Conservation (phyloP, 2,888 invertebrate species). For the Liopterus haemorrhoidalis region DNA sequence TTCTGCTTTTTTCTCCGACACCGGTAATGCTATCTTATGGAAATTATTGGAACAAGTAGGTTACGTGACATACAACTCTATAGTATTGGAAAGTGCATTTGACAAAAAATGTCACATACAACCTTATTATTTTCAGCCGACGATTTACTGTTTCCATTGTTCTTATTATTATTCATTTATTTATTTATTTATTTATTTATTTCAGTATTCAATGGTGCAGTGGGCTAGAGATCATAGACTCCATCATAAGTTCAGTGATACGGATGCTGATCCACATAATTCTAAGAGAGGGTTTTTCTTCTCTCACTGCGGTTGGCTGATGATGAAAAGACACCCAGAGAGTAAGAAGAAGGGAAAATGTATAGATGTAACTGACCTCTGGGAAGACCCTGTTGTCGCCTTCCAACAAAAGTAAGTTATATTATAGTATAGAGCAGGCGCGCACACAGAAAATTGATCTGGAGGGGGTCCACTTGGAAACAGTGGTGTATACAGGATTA, state of each 20-base stretch:
- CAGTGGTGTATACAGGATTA: no score
- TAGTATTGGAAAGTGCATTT: no score
- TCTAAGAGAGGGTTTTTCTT: constrained; percentile 49
- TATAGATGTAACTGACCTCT: constrained; percentile 45
- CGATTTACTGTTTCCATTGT: no score
- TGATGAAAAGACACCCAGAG: constrained; percentile 44
- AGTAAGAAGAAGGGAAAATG: constrained; percentile 39
- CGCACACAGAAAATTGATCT: no score
- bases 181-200: constrained; percentile 20
- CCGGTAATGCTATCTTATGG: no score
- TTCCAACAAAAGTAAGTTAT: constrained; percentile 38
- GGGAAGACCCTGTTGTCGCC: constrained; percentile 43
- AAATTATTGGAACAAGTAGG: no score
- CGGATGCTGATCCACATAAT: constrained; percentile 45
- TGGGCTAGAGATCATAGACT: constrained; percentile 46
- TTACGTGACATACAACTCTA: no score
- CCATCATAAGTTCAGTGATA: constrained; percentile 46
- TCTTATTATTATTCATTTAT: not conserved
- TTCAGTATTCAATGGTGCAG: constrained; percentile 46
- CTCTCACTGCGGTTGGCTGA: constrained; percentile 51
- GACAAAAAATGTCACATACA: no score
- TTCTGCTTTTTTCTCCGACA: no score
- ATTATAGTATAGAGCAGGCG: no score
- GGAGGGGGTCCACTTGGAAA: no score
- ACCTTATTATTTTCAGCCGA: no score